Percentiles rank a stretch among this genome's conserved stretches.
Conservation (phyloP, 2,113 vertebrate genomes). For the Pelmatolapia mariae region DNA sequence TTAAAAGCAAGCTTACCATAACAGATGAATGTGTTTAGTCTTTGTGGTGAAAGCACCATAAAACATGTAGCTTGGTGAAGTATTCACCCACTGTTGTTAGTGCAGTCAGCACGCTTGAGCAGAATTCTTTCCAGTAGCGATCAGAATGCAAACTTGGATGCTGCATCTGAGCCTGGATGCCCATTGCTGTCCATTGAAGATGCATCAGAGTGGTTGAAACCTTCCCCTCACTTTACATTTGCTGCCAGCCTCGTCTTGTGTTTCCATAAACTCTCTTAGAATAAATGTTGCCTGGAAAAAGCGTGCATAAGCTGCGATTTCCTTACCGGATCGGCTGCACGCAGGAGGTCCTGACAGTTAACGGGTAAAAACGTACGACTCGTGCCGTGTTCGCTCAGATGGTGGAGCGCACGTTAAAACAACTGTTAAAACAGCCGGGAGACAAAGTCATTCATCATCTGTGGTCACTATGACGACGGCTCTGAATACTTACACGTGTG, state of each 20-base stretch:
- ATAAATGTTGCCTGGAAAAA: conserved; percentile 38
- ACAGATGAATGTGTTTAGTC: conserved; percentile 54
- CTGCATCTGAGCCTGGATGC: neutral
- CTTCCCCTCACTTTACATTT: neutral
- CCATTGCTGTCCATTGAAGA: neutral
- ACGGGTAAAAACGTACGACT: neutral
- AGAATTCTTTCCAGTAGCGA: conserved; percentile 40
- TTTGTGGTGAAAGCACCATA: conserved; percentile 32
- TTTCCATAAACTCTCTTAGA: conserved; percentile 38
- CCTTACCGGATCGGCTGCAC: conserved; percentile 14
- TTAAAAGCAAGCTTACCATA: neutral
- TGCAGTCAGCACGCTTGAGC: conserved; percentile 30
- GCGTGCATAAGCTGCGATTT: conserved; percentile 7
- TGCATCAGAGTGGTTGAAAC: conserved; percentile 18
- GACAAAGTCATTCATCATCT: conserved; percentile 49
- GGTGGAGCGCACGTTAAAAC: conserved; percentile 13
- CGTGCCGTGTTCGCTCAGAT: neutral
- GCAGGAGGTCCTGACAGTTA: neutral
- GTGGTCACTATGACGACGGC: conserved; percentile 11
- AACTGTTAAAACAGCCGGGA: conserved; percentile 52
- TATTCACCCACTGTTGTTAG: conserved; percentile 36
- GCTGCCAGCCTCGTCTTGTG: conserved; percentile 16
- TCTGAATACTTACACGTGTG: conserved; percentile 12
- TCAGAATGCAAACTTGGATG: neutral
- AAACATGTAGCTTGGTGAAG: conserved; percentile 28